Evolutionary conservation across 2,113 vertebrate genomes (phyloP), one percentile per base, ranked within the genome.

Genomic region (Nibea albiflora): DNA sequence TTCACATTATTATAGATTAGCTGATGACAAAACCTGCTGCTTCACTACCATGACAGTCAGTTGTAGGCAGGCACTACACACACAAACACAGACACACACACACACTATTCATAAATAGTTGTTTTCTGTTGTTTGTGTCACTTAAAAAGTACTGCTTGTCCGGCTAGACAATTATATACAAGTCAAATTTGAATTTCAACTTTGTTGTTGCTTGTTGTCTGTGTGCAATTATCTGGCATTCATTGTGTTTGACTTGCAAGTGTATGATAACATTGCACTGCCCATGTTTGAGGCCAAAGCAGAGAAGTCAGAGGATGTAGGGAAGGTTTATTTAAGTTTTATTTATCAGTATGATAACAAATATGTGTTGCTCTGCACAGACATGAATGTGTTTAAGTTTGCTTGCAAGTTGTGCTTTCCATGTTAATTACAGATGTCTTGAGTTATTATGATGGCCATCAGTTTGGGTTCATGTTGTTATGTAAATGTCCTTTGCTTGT

Each of bases 41-140:
- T 73, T 88, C 56, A 83, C 39, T 52, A 67, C 26, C 14, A 70
- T 56, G 70, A 35, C 62, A 83, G 17, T 49, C 35, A 66, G 42
- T 12, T 12, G 24, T 22, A 65, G 39, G 22, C 50, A 66, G 24
- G 0, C 14, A 8, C 6, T 17, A 8, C 6, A 57, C 54, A 69
- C 28, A 64, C 50, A 69, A 9, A 56, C 50, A 65, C 20, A 74
- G 1, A 74, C 15, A 39, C 31, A 65, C 57, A 76, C 20, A 73
- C 4, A 58, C 26, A 57, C 17, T 5, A 11, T 61, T 10, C 12
- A 63, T 14, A 24, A 5, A 42, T 3, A 11, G 1, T 26, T 10
- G 11, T n/a, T 61, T 69, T 53, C 35, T 12, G 22, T 10, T 62
- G 35, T 28, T 31, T 4, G 10, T 19, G 0, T 22, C 3, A 53